A percentile compares a stretch with the other conserved stretches of the same genome.
phyloP scores from a whole-genome alignment of 2,888 invertebrate genomes.

The Escarpia spicata region DNA sequence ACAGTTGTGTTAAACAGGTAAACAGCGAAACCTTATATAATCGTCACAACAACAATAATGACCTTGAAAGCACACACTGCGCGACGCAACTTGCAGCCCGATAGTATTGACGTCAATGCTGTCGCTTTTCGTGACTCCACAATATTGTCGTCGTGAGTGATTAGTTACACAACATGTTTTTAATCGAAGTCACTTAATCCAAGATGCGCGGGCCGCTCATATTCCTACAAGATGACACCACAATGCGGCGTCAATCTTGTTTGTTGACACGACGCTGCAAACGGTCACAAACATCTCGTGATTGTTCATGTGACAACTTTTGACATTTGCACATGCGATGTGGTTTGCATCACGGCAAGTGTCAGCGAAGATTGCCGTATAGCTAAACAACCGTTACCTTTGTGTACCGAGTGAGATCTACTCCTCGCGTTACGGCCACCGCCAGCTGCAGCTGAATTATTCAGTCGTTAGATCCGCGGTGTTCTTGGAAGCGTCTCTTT shows the following conservation, averaged over 20 bases:
- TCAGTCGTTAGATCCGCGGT: neutral
- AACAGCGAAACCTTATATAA: neutral
- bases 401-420: neutral
- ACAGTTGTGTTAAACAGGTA: neutral
- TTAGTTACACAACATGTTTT: neutral
- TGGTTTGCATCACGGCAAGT: neutral
- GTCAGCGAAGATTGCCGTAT: neutral
- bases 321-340: neutral
- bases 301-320: neutral
- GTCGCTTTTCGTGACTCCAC: neutral
- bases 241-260: too few relatives aligned
- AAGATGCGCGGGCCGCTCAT: neutral
- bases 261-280: too few relatives aligned
- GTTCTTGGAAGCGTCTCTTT: neutral
- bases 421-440: neutral
- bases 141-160: neutral
- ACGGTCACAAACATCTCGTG: neutral
- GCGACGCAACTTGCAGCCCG: neutral
- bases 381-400: neutral
- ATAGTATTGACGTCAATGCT: neutral
- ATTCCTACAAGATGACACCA: neutral
- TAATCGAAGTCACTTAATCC: neutral
- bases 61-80: neutral
- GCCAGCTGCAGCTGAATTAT: neutral
- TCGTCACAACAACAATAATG: neutral